Evolutionary conservation across 2,888 invertebrate species (phyloP).

Genomic region (Dinocampus coccinellae): DNA sequence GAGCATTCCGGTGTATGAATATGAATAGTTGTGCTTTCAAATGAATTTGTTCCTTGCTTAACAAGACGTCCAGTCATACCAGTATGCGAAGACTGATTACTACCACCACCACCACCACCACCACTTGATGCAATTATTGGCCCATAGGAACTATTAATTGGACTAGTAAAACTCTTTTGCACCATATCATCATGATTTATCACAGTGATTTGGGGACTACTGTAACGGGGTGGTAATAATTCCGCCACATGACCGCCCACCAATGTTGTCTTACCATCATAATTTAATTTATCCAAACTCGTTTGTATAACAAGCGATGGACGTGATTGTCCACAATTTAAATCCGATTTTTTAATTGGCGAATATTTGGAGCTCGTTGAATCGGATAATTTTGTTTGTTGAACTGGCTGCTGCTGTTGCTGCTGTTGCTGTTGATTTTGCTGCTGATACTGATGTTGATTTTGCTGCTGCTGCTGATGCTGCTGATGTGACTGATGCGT

Average conservation of each 20-base stretch:
- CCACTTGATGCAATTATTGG: constrained; percentile 54
- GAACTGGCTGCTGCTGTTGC: constrained; percentile 53
- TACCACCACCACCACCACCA: constrained; percentile 50
- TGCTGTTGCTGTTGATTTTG: constrained; percentile 63
- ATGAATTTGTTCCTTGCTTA: constrained; percentile 72
- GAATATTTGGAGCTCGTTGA: constrained; percentile 68
- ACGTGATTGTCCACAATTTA: constrained; percentile 70
- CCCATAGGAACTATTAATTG: constrained; percentile 65
- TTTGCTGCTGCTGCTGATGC: constrained; percentile 54
- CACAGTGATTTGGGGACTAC: constrained; percentile 91
- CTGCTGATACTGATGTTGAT: constrained; percentile 59
- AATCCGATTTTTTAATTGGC: constrained; percentile 72
- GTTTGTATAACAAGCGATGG: constrained; percentile 83
- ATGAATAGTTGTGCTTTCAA: constrained; percentile 82
- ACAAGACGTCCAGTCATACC: constrained; percentile 69
- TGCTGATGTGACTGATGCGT: too few relatives aligned
- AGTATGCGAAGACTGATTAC: constrained; percentile 58
- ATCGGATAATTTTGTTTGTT: constrained; percentile 43
- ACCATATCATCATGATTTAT: constrained; percentile 91
- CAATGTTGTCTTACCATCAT: constrained; percentile 51
- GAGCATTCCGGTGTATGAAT: constrained; percentile 88
- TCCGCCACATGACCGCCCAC: constrained; percentile 71
- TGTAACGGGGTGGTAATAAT: constrained; percentile 70
- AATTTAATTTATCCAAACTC: constrained; percentile 77
- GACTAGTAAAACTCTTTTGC: constrained; percentile 69